Evolutionary conservation across 1,140 invertebrate genomes (phyloP).

Genomic region (Zophobas morio): DNA sequence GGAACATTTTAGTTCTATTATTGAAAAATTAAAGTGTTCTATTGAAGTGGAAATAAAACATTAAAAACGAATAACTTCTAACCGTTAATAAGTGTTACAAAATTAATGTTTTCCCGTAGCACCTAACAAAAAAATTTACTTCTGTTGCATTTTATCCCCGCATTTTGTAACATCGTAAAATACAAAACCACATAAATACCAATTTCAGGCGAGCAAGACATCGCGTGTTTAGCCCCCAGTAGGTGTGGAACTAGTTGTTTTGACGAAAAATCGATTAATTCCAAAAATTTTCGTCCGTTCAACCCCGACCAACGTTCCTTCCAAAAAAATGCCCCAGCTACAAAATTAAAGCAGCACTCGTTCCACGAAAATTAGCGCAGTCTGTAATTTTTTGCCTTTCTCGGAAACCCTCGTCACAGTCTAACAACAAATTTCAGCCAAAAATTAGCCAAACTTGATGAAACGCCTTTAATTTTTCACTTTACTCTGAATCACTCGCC

Average conservation of each 20-base stretch:
- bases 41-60: too few species aligned
- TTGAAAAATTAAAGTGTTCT: too few species aligned
- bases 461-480: slow-evolving; percentile 8
- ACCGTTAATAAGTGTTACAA: too few species aligned
- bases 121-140: too few species aligned
- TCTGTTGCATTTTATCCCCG: too few species aligned
- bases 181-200: too few species aligned
- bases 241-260: not conserved
- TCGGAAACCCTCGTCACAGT: not conserved
- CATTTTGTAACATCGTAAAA: too few species aligned
- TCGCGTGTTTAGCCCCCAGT: not conserved
- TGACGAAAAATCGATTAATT: not conserved
- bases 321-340: too few species aligned
- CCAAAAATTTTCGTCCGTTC: not conserved
- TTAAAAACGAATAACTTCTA: too few species aligned
- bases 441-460: slow-evolving; percentile 4
- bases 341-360: not conserved
- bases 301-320: not conserved
- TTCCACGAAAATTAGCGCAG: not conserved
- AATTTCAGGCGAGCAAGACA: not conserved
- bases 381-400: not conserved
- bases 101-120: too few species aligned
- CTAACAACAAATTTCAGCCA: not conserved
- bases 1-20: too few species aligned
- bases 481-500: slow-evolving; percentile 1